A percentile compares a stretch with the other conserved stretches of the same genome.
phyloP scores from a whole-genome alignment of 2,797 vertebrate genomes.

The Sebastiscus tertius region DNA sequence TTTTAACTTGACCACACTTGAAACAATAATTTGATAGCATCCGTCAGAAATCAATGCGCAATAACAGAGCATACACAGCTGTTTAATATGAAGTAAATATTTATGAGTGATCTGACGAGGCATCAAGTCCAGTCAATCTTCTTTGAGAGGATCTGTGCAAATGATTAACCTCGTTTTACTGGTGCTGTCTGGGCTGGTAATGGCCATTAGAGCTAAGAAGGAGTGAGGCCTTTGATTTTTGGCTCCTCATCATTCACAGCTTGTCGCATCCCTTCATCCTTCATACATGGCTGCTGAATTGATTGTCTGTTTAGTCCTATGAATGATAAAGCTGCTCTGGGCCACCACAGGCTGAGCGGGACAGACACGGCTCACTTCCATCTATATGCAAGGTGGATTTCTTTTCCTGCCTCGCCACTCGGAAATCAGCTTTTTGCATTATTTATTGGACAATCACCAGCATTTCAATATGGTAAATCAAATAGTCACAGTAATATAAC shows the following conservation, averaged over 20 bases:
- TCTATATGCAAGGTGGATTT: conserved; percentile 75
- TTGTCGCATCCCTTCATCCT: conserved; percentile 95
- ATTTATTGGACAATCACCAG: conserved; percentile 78
- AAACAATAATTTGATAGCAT: conserved; percentile 82
- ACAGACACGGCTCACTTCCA: conserved; percentile 67
- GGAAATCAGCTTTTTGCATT: conserved; percentile 78
- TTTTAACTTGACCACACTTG: conserved; percentile 75
- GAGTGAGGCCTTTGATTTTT: conserved; percentile 92
- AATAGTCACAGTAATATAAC: conserved; percentile 74
- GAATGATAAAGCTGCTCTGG: conserved; percentile 93
- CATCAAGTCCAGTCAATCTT: conserved; percentile 98
- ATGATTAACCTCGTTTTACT: conserved; percentile 99
- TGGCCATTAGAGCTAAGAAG: conserved; percentile 93
- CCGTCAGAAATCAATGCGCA: conserved; percentile 93
- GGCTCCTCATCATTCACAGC: conserved; percentile 96
- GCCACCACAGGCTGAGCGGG: conserved; percentile 83
- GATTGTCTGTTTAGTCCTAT: conserved; percentile 98
- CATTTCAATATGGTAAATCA: conserved; percentile 75
- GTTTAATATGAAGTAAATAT: conserved; percentile 98
- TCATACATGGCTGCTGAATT: conserved; percentile 95
- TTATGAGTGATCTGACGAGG: conserved; percentile 98
- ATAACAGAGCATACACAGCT: conserved; percentile 91
- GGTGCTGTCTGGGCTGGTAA: conserved; percentile 94
- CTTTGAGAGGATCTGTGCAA: conserved; percentile 94
- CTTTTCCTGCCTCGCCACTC: conserved; percentile 57